Evolutionary conservation across 2,888 invertebrate genomes (phyloP).

Genomic region (Hoplodrina blanda): DNA sequence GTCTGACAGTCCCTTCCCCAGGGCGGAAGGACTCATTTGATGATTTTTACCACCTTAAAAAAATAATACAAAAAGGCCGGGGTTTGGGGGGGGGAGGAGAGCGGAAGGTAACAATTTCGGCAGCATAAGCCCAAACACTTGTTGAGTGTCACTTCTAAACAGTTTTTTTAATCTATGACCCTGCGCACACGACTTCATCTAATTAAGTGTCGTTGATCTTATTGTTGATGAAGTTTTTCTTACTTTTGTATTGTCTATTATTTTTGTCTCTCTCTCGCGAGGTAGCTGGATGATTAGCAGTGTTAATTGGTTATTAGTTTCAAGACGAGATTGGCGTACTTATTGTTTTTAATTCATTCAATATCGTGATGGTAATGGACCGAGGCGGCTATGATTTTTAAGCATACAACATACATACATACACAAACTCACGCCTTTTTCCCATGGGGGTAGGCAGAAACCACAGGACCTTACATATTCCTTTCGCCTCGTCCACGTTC

Average conservation of each 20-base stretch:
- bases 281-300: constrained; percentile 25
- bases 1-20: too few species aligned
- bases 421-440: too few species aligned
- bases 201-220: constrained; percentile 49
- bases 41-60: too few species aligned
- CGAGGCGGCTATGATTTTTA: background rate
- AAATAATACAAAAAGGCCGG: too few species aligned
- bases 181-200: constrained; percentile 26
- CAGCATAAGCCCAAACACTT: too few species aligned
- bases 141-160: background rate
- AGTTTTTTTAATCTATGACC: constrained; percentile 17
- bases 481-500: too few species aligned
- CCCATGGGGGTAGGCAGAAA: too few species aligned
- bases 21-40: too few species aligned
- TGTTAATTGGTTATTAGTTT: constrained; percentile 36
- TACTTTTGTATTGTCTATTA: constrained; percentile 3
- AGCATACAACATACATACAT: too few species aligned
- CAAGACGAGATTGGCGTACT: constrained; percentile 29
- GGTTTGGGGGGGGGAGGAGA: too few species aligned
- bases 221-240: constrained; percentile 42
- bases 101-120: too few species aligned
- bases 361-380: constrained; percentile 5
- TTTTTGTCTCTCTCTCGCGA: constrained; percentile 30
- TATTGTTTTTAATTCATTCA: constrained; percentile 33
- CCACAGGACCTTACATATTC: too few species aligned